Evolutionary conservation across 2,888 invertebrate species (phyloP).

Genomic region (Philereme vetulata): DNA sequence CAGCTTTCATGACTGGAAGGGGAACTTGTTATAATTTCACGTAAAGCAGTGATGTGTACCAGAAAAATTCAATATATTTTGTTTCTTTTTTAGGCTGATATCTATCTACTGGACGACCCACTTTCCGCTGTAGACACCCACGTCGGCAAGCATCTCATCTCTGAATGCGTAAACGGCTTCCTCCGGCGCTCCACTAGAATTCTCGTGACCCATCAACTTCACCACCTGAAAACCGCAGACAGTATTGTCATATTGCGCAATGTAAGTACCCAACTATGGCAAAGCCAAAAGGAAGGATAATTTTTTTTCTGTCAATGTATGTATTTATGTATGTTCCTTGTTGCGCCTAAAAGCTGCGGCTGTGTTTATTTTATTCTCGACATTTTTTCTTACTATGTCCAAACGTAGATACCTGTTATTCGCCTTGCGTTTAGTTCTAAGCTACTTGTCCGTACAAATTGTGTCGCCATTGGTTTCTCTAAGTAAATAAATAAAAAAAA

Average conservation of each 20-base stretch:
- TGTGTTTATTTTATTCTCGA: no score
- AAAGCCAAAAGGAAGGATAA: neutral
- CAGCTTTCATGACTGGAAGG: no score
- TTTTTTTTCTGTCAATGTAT: no score
- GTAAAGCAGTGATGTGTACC: no score
- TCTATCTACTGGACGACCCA: constrained; percentile 91
- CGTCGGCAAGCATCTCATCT: constrained; percentile 88
- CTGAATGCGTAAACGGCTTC: constrained; percentile 86
- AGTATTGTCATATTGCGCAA: constrained; percentile 86
- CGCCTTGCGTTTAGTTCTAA: no score
- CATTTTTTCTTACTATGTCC: no score
- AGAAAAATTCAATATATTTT: neutral
- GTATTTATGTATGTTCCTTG: no score
- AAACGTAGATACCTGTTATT: no score
- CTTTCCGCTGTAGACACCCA: constrained; percentile 90
- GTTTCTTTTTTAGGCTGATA: constrained; percentile 79
- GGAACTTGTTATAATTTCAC: neutral
- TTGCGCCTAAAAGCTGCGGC: no score
- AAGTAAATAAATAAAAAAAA: no score
- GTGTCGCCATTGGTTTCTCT: no score
- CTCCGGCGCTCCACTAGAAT: constrained; percentile 87
- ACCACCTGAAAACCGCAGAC: constrained; percentile 88
- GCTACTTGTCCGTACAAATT: no score
- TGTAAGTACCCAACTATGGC: constrained; percentile 70
- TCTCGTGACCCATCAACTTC: constrained; percentile 93